phyloP scores from a whole-genome alignment of 1,140 invertebrate genomes.

The Drosophila simulans region DNA sequence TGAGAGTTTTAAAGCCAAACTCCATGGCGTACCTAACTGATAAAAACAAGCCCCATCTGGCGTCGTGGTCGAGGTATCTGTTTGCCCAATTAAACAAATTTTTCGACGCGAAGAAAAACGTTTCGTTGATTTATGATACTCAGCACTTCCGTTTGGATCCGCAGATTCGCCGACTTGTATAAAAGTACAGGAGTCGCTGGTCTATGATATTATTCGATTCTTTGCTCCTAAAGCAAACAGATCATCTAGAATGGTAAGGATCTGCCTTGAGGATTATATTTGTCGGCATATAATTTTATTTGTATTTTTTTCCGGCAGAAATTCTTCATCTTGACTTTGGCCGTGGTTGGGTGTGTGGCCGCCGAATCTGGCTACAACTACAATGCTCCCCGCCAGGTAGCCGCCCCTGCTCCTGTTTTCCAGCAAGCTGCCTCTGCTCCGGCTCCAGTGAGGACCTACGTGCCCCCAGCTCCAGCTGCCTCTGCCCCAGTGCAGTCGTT shows the following conservation, averaged over 20 bases:
- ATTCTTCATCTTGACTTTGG: constrained; percentile 61
- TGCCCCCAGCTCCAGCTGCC: constrained; percentile 31
- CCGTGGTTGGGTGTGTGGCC: constrained; percentile 56
- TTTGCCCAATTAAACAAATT: constrained; percentile 55
- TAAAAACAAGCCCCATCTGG: constrained; percentile 50
- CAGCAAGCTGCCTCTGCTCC: constrained; percentile 32
- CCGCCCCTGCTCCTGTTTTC: constrained; percentile 43
- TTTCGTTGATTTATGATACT: constrained; percentile 67
- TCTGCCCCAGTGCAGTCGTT: constrained; percentile 22
- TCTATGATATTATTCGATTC: constrained; percentile 63
- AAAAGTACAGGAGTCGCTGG: constrained; percentile 60
- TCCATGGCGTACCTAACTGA: constrained; percentile 23
- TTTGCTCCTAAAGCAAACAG: constrained; percentile 52
- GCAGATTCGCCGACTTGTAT: constrained; percentile 43
- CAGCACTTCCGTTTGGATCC: constrained; percentile 64
- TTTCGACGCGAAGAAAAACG: constrained; percentile 50
- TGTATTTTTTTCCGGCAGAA: constrained; percentile 28
- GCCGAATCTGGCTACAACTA: constrained; percentile 72
- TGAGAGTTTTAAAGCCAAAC: constrained; percentile 51
- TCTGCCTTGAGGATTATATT: constrained; percentile 5
- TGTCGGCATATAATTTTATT: neutral
- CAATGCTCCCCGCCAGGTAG: constrained; percentile 40
- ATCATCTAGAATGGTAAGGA: constrained; percentile 67
- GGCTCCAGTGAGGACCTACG: constrained; percentile 23
- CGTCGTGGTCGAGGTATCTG: constrained; percentile 37